phyloP scores from a whole-genome alignment of 2,888 invertebrate species.

The Ommatoiulus sabulosus region DNA sequence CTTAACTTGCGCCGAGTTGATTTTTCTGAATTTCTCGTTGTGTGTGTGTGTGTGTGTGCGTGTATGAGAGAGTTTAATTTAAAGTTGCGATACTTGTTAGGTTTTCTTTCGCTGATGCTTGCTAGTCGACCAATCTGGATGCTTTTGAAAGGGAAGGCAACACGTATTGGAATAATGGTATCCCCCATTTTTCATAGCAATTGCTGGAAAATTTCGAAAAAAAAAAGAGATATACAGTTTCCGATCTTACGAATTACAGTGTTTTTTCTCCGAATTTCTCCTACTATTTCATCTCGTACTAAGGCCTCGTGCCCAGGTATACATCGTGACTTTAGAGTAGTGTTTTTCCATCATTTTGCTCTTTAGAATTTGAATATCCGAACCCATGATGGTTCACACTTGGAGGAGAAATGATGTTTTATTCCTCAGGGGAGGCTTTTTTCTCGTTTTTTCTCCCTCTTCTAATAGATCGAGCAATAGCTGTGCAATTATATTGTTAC shows the following conservation, averaged over 20 bases:
- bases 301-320: background rate
- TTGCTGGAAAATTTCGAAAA: too few species aligned
- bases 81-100: background rate
- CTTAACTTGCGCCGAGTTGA: too few species aligned
- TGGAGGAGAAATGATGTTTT: background rate
- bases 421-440: background rate
- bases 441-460: background rate
- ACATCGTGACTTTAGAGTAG: background rate
- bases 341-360: background rate
- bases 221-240: background rate
- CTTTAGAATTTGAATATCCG: background rate
- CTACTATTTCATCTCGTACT: background rate
- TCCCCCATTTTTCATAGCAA: background rate
- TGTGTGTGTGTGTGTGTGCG: background rate
- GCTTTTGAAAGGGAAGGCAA: background rate
- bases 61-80: background rate
- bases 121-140: background rate
- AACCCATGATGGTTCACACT: background rate
- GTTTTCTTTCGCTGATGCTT: background rate
- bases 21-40: background rate
- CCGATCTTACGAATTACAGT: background rate
- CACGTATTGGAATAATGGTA: background rate
- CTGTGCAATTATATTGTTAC: background rate
- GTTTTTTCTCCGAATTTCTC: constrained; percentile 7
- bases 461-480: constrained; percentile 10